These are phyloP conservation scores for Xenopus petersii DNA, from an alignment of 2,797 vertebrate species.

Conservation along the genomic window DNA sequence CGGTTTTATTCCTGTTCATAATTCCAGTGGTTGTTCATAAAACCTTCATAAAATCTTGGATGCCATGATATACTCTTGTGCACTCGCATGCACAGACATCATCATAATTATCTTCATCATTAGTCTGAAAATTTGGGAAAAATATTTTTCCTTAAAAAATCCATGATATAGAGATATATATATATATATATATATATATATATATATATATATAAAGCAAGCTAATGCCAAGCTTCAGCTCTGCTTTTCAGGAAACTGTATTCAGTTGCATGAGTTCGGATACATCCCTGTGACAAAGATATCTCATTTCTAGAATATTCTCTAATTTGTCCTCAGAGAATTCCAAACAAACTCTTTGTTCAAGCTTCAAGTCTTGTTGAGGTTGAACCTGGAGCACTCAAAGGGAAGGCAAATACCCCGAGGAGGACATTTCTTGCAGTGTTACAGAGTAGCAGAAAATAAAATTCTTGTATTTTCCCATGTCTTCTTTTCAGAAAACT, in stretches of 20 bases:
- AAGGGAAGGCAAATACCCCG: conserved; percentile 39
- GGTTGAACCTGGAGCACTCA: conserved; percentile 39
- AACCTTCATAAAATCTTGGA: too few relatives aligned
- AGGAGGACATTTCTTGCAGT: conserved; percentile 31
- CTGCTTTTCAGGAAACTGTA: background rate
- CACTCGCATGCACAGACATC: background rate
- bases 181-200: too few relatives aligned
- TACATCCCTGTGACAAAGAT: conserved; percentile 7
- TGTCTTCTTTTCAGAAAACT: conserved; percentile 27
- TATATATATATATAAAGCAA: background rate
- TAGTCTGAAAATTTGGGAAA: too few relatives aligned
- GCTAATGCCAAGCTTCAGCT: background rate
- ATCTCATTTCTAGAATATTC: conserved; percentile 27
- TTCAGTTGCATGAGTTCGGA: conserved; percentile 10
- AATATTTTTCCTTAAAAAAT: too few relatives aligned
- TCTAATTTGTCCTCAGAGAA: conserved; percentile 36
- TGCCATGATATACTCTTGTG: too few relatives aligned
- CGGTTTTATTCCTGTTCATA: too few relatives aligned
- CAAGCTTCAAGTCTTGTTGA: conserved; percentile 35
- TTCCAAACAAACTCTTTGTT: conserved; percentile 27
- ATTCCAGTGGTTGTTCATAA: background rate
- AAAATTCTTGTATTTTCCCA: conserved; percentile 27
- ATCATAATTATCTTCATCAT: background rate
- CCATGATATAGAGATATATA: too few relatives aligned
- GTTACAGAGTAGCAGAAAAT: conserved; percentile 27